Evolutionary conservation across 2,797 vertebrate species (phyloP).

Genomic region (Tolypeutes matacus): DNA sequence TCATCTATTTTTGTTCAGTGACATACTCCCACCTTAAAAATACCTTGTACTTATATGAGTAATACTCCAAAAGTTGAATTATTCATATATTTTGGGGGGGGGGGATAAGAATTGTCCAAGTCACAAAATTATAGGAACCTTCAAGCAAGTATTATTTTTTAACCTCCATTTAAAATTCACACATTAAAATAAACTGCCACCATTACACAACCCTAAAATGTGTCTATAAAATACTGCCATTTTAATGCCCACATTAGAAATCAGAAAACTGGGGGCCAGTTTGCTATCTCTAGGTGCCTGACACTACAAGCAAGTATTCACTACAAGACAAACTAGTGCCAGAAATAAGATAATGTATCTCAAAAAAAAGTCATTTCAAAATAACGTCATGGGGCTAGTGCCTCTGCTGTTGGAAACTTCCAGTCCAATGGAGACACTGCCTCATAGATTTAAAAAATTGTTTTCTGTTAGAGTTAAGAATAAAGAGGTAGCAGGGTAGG

Average conservation of each 20-base stretch:
- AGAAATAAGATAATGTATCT: neutral
- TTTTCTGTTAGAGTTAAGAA: neutral
- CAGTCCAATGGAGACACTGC: neutral
- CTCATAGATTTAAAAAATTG: neutral
- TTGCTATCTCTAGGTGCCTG: neutral
- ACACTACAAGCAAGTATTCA: neutral
- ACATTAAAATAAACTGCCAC: neutral
- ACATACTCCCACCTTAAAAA: neutral
- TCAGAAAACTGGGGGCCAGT: neutral
- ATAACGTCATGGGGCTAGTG: neutral
- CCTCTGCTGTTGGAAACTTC: neutral
- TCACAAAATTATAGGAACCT: neutral
- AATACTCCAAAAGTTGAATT: neutral
- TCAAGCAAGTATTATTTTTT: neutral
- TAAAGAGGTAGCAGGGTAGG: neutral
- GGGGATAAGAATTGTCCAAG: neutral
- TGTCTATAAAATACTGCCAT: neutral
- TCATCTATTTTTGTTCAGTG: neutral
- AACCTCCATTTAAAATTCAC: neutral
- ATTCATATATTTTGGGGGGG: neutral
- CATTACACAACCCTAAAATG: neutral
- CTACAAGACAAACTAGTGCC: neutral
- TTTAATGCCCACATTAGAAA: neutral
- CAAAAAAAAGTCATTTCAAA: neutral
- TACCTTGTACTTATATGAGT: neutral